phyloP scores from a whole-genome alignment of 2,113 vertebrate genomes.

The Pedetes capensis region DNA sequence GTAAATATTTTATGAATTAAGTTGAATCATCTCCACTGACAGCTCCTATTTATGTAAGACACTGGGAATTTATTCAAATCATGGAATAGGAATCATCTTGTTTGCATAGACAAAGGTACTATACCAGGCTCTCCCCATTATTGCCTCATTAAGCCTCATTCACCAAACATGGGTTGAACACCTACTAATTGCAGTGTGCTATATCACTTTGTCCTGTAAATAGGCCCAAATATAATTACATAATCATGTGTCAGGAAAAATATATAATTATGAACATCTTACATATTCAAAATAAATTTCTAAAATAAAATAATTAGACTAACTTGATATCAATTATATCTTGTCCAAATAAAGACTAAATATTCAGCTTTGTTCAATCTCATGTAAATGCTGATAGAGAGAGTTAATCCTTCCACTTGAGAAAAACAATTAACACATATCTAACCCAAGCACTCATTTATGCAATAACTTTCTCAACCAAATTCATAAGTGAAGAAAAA shows the following conservation, averaged over 20 bases:
- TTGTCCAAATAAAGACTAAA: conserved; percentile 68
- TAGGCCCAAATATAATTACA: conserved; percentile 69
- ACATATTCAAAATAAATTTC: conserved; percentile 75
- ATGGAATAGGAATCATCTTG: conserved; percentile 49
- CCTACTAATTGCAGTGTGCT: conserved; percentile 74
- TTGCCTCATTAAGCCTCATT: conserved; percentile 74
- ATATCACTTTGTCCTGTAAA: conserved; percentile 68
- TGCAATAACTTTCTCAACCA: conserved; percentile 56
- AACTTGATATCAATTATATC: conserved; percentile 73
- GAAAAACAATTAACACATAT: conserved; percentile 65
- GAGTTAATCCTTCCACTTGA: conserved; percentile 63
- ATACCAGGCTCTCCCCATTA: conserved; percentile 46
- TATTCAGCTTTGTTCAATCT: conserved; percentile 58
- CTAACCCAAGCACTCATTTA: conserved; percentile 54
- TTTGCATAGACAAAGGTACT: conserved; percentile 65
- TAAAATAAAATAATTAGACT: conserved; percentile 75
- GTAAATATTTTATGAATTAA: conserved; percentile 51
- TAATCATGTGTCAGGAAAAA: conserved; percentile 69
- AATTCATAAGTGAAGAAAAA: conserved; percentile 59
- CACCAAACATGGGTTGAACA: conserved; percentile 74
- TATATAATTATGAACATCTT: conserved; percentile 70
- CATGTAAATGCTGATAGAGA: conserved; percentile 66
- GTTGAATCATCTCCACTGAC: conserved; percentile 32
- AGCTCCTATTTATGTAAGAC: conserved; percentile 45
- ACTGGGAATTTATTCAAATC: conserved; percentile 70